Base-by-base conservation (phyloP, 2,797 vertebrate genomes). In the Holocentrus rufus region DNA sequence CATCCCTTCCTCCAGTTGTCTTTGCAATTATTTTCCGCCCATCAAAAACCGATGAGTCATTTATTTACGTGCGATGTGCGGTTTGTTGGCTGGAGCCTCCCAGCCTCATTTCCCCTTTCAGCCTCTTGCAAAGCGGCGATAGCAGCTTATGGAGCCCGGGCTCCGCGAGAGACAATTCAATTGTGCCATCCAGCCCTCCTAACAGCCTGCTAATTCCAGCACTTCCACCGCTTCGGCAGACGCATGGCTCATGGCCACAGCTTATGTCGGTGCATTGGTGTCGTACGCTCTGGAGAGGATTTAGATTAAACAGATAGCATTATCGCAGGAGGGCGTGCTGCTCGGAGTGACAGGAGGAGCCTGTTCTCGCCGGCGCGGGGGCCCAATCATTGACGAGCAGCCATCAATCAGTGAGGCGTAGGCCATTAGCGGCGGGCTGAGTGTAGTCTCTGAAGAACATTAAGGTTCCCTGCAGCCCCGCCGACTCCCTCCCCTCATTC, bases 231-330 rank as follows among this genome's bases (percentile, higher is more conserved):
- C 72, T 79, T 72, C 77, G 79, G 80, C 78, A 58, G 79, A 31
- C 67, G 20, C 65, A 7, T 77, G 77, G 86, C 88, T 88, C 84
- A 58, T 64, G 77, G 87, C 83, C 69, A 46, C 63, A 77, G 84
- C 78, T 85, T 84, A 76, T 77, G 87, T 81, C 69, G 65, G 74
- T 64, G 74, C 74, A 76, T 7, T 76, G 75, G 74, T 85, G 87
- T 77, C 31, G 70, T 25, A 68, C 60, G 56, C 76, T 69, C 72
- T 44, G 69, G 76, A 85, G 80, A 68, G 88, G 91, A 89, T 93
- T 91, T 89, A 86, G 86, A 92, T 92, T 75, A 88, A 90, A 92
- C 79, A 71, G 89, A 92, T 89, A 90, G 82, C 72, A 25, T 88
- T 85, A 82, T 90, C 78, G 36, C 87, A 77, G 88, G 80, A 82